phyloP scores from a whole-genome alignment of 2,888 invertebrate genomes.

The Pseudanteris insignis region DNA sequence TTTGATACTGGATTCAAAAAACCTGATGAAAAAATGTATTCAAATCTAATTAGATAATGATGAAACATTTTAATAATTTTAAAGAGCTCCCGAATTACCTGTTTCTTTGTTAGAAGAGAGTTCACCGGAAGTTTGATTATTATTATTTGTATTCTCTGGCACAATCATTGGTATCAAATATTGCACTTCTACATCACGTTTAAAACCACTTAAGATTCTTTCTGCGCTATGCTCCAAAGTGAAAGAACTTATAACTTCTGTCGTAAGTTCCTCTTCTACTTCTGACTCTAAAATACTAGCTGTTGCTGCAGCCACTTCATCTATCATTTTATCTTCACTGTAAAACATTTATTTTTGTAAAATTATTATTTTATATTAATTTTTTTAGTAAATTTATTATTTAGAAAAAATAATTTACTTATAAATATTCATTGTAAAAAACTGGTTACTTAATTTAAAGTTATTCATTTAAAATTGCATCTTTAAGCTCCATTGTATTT shows the following conservation, averaged over 20 bases:
- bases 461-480: too few species aligned
- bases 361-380: too few species aligned
- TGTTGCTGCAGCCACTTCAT: slow-evolving; percentile 70
- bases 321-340: slow-evolving; percentile 56
- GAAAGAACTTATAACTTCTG: slow-evolving; percentile 53
- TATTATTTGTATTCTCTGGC: slow-evolving; percentile 38
- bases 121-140: slow-evolving; percentile 45
- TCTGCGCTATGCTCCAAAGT: slow-evolving; percentile 71
- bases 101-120: slow-evolving; percentile 58
- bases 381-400: too few species aligned
- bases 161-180: slow-evolving; percentile 66
- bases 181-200: slow-evolving; percentile 72
- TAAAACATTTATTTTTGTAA: too few species aligned
- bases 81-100: slow-evolving; percentile 46
- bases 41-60: too few species aligned
- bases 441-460: too few species aligned
- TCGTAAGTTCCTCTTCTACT: slow-evolving; percentile 51
- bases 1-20: slow-evolving; percentile 76
- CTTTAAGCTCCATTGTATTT: too few species aligned
- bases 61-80: too few species aligned
- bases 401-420: too few species aligned
- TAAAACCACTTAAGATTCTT: slow-evolving; percentile 71
- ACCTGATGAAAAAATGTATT: slow-evolving; percentile 61
- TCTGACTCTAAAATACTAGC: slow-evolving; percentile 67
- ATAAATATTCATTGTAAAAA: too few species aligned